A percentile compares a stretch with the other conserved stretches of the same genome.
Evolutionary conservation across 2,113 vertebrate species (phyloP).

Genomic region (Phoenicopterus ruber): DNA sequence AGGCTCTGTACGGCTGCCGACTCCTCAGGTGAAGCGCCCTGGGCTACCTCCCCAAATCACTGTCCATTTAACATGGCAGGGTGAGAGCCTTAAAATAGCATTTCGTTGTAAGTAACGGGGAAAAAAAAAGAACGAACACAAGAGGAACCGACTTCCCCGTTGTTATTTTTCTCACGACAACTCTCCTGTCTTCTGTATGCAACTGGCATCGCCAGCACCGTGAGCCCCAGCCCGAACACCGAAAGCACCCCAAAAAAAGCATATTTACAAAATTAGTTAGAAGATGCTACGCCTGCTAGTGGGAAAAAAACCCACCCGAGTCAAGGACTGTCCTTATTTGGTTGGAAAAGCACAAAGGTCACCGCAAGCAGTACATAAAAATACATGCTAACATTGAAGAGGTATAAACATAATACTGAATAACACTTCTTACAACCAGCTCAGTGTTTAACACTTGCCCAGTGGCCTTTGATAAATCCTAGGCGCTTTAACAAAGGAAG

Average conservation of each 20-base stretch:
- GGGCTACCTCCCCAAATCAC: neutral
- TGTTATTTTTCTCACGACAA: neutral
- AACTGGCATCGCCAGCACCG: neutral
- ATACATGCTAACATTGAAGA: neutral
- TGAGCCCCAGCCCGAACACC: neutral
- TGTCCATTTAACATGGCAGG: fast-evolving
- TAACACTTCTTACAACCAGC: neutral
- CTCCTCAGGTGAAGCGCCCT: neutral
- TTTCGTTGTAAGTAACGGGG: fast-evolving
- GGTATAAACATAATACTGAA: neutral
- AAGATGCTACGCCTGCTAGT: neutral
- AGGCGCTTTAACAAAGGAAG: neutral
- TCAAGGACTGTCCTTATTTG: neutral
- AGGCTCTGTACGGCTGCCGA: neutral
- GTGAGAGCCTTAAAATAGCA: fast-evolving
- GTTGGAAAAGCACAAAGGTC: neutral
- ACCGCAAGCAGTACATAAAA: neutral
- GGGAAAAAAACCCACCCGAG: neutral
- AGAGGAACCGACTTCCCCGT: neutral
- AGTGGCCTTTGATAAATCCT: neutral
- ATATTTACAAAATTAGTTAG: neutral
- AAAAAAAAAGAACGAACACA: neutral
- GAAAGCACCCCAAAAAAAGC: neutral
- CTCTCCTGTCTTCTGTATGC: neutral
- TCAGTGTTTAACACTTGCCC: neutral